These are phyloP conservation scores for Euplexia lucipara DNA, from an alignment of 2,888 invertebrate species.

Conservation along the genomic window DNA sequence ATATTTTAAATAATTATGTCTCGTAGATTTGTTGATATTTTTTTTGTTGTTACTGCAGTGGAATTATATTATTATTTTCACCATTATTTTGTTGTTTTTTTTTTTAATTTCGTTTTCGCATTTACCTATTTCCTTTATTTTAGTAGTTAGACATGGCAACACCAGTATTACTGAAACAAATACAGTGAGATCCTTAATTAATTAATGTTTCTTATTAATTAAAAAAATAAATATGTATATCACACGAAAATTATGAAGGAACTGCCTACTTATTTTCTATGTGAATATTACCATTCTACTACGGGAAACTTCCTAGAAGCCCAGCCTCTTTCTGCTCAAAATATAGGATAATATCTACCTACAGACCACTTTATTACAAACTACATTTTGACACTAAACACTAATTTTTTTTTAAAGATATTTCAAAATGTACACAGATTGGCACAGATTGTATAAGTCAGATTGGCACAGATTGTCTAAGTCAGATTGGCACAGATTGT, in stretches of 20 bases:
- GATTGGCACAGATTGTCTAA: too few species aligned
- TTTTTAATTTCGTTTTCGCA: slow-evolving; percentile 26
- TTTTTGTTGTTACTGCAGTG: slow-evolving; percentile 53
- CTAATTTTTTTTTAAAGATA: too few species aligned
- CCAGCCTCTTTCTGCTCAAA: background rate
- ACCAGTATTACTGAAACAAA: too few species aligned
- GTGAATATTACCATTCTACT: background rate
- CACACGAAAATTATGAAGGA: background rate
- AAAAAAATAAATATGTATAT: background rate
- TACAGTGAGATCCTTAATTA: too few species aligned
- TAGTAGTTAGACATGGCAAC: background rate
- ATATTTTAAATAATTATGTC: slow-evolving; percentile 44
- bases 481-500: too few species aligned
- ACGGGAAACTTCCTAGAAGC: background rate
- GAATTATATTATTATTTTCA: slow-evolving; percentile 61
- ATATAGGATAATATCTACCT: background rate
- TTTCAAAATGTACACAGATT: too few species aligned
- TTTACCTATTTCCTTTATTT: background rate
- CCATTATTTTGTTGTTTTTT: slow-evolving; percentile 46
- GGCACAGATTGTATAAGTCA: too few species aligned
- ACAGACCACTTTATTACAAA: background rate
- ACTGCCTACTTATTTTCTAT: background rate
- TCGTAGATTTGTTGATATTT: slow-evolving; percentile 57
- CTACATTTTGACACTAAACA: too few species aligned
- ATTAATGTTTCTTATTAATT: too few species aligned